These are phyloP conservation scores for Alloplasta piceator DNA, from an alignment of 2,888 invertebrate genomes.

Conservation along the genomic window DNA sequence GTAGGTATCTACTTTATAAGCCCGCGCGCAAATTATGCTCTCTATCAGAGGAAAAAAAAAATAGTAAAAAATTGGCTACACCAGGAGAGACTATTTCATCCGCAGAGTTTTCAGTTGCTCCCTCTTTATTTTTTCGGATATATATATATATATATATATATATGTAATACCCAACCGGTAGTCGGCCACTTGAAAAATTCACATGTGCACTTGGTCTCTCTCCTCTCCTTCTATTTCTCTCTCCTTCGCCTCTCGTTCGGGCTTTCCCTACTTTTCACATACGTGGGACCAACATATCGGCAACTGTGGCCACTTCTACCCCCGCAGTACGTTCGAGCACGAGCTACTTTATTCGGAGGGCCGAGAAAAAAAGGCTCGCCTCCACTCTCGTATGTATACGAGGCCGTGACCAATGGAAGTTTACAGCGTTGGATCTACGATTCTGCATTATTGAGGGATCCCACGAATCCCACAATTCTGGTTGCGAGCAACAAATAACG, in stretches of 20 bases:
- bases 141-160: background rate
- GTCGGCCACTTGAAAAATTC: constrained; percentile 61
- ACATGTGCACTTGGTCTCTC: constrained; percentile 47
- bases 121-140: constrained; percentile 1
- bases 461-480: constrained; percentile 6
- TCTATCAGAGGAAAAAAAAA: constrained; percentile 9
- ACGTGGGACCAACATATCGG: constrained; percentile 30
- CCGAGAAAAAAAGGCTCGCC: constrained; percentile 37
- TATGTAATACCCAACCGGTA: constrained; percentile 19
- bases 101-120: constrained; percentile 41
- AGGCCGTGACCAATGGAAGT: constrained; percentile 55
- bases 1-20: constrained; percentile 2
- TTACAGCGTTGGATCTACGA: constrained; percentile 47
- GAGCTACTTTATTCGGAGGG: constrained; percentile 33
- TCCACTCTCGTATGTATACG: constrained; percentile 18
- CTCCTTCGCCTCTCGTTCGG: constrained; percentile 26
- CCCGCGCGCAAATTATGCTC: background rate
- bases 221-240: background rate
- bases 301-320: constrained; percentile 2
- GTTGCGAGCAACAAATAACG: constrained; percentile 22
- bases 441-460: constrained; percentile 56
- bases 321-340: constrained; percentile 1
- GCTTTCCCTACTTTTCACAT: constrained; percentile 40
- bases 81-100: constrained; percentile 3
- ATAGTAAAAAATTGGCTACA: background rate